Conservation (phyloP, 1,140 invertebrate genomes). For the Pissodes strobi region DNA sequence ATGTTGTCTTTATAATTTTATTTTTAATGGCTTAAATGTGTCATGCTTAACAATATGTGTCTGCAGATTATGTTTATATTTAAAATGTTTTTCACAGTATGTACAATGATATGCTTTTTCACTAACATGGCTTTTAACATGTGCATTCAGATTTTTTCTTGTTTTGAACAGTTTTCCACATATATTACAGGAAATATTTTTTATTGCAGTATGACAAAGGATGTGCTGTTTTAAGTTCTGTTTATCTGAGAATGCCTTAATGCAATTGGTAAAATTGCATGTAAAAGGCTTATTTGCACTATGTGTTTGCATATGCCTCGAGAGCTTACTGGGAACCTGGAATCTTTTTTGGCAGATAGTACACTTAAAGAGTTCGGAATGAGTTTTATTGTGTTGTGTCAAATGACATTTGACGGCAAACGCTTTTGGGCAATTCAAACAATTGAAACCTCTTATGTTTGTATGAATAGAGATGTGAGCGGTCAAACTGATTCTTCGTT, state of each 20-base stretch:
- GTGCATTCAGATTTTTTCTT: constrained; percentile 7
- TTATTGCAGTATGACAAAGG: background rate
- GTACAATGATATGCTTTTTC: background rate
- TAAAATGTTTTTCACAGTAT: constrained; percentile 9
- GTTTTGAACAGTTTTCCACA: constrained; percentile 7
- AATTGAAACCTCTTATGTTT: background rate
- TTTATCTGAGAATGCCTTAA: constrained; percentile 7
- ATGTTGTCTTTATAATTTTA: no score
- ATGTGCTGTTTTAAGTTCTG: constrained; percentile 7
- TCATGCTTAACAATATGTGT: constrained; percentile 1
- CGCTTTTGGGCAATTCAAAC: constrained; percentile 2
- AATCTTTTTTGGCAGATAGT: constrained; percentile 5
- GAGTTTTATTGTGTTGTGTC: constrained; percentile 9
- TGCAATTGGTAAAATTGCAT: background rate
- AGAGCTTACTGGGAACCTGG: constrained; percentile 9
- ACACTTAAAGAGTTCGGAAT: background rate
- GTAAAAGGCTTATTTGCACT: background rate
- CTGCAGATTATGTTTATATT: constrained; percentile 14
- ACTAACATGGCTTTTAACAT: background rate
- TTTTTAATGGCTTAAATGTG: no score
- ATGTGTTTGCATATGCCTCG: constrained; percentile 9
- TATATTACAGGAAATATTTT: constrained; percentile 4
- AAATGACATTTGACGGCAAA: constrained; percentile 11
- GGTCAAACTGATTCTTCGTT: background rate
- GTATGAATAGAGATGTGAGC: constrained; percentile 7